Conservation (phyloP, 2,113 vertebrate genomes). For the Guaruba guarouba region DNA sequence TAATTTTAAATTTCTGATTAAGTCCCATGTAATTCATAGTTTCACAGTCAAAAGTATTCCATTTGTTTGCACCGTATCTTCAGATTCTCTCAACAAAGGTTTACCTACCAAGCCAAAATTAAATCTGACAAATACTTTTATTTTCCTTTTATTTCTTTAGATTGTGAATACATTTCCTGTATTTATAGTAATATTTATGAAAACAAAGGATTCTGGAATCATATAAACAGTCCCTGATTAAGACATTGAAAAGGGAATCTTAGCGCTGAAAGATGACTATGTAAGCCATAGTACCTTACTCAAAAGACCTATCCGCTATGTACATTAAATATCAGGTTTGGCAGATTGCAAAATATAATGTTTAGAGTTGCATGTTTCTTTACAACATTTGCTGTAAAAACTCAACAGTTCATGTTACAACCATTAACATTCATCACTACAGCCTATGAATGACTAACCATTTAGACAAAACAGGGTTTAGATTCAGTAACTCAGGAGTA, state of each 20-base stretch:
- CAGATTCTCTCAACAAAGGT: not conserved
- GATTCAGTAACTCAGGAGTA: not conserved
- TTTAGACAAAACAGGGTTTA: not conserved
- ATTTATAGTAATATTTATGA: not conserved
- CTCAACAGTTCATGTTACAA: not conserved
- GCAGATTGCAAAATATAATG: not conserved
- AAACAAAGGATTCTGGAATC: not conserved
- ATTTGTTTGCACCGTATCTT: not conserved
- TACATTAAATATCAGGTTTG: not conserved
- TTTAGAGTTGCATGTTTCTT: not conserved
- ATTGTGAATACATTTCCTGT: not conserved
- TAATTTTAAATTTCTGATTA: not conserved
- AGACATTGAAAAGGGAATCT: not conserved
- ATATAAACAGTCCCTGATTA: not conserved
- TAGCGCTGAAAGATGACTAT: not conserved
- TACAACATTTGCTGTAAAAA: not conserved
- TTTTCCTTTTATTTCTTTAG: not conserved
- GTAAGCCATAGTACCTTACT: not conserved
- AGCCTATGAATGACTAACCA: not conserved
- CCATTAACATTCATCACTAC: not conserved
- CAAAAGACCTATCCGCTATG: not conserved
- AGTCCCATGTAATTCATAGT: not conserved
- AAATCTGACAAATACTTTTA: not conserved
- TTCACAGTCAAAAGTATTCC: not conserved
- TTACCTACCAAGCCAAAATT: not conserved